phyloP scores from a whole-genome alignment of 2,888 invertebrate genomes.

The Nomada lathburiana region DNA sequence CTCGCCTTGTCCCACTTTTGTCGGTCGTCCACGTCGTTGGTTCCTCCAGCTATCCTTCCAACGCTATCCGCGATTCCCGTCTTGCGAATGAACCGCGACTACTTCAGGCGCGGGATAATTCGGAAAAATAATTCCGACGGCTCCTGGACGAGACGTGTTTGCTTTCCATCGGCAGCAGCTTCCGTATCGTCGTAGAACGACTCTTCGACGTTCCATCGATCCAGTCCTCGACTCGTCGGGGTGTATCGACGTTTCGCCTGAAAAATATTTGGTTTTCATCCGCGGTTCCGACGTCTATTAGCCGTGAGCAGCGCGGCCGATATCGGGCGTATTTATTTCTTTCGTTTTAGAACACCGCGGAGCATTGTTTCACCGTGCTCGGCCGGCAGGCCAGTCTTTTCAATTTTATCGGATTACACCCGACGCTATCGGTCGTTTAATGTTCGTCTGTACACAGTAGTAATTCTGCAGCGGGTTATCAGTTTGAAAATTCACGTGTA shows the following conservation, averaged over 20 bases:
- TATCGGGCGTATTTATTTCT: not conserved
- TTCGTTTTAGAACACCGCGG: too few relatives aligned
- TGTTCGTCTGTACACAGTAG: not conserved
- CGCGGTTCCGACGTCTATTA: not conserved
- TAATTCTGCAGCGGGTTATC: not conserved
- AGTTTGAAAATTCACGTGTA: constrained; percentile 25
- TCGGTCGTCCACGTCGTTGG: not conserved
- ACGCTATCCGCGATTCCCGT: not conserved
- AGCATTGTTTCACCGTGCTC: not conserved
- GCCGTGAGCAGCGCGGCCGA: not conserved
- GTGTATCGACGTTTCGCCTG: not conserved
- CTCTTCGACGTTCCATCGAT: not conserved
- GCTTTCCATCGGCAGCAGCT: constrained; percentile 25
- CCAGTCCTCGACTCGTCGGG: not conserved
- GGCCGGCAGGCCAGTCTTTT: not conserved
- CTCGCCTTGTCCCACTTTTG: constrained; percentile 21
- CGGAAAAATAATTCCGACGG: constrained; percentile 24
- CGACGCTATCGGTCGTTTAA: too few relatives aligned
- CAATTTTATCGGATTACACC: not conserved
- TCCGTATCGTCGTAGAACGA: not conserved
- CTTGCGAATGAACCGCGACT: constrained; percentile 34
- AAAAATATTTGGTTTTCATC: constrained; percentile 42
- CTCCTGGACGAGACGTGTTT: constrained; percentile 7
- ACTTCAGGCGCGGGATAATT: constrained; percentile 3
- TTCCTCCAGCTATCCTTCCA: constrained; percentile 20